Evolutionary conservation across 2,113 vertebrate genomes (phyloP), one percentile per base, ranked within the genome.

Genomic region (Alces alces): DNA sequence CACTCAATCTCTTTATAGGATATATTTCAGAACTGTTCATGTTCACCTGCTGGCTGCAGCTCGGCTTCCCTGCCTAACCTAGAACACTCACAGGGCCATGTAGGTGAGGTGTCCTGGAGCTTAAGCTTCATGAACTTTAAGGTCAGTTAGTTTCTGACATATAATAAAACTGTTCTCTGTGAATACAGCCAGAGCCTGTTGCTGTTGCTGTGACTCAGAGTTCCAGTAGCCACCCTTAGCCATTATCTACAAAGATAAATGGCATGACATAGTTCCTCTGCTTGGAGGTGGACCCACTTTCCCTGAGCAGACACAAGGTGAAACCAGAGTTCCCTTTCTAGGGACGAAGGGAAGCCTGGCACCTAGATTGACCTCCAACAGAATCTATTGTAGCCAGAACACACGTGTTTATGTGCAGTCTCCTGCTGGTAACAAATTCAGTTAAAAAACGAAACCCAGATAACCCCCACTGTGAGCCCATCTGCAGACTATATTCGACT

Each of bases 191-290:
- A 66, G 60, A 70, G 60, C 52, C 50, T 45, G 2, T 80, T 88
- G 94, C 58, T 88, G 27, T 85, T 58, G 86, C 82, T n/a, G 27
- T 36, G 43, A 36, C 84, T 55, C 13, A 36, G 58, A 73, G n/a
- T n/a, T 54, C 19, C 47, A 6, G 0, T 28, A 79, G 58, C 52
- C 76, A 58, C 58, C 47, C 36, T 3, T 30, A n/a, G 21, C 64
- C 55, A 50, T 5, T 36, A n/a, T 33, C 27, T 28, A 23, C 16
- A 60, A 84, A 64, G 58, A n/a, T 3, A 33, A 58, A 10, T 13
- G 14, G 11, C 13, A 4, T 58, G n/a, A 52, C 15, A 0, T 11
- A 5, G 7, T 19, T 64, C 76, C 52, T 86, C 28, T 2, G 0
- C 82, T 54, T 19, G 58, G 33, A 23, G 28, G 43, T 15, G n/a